Evolutionary conservation across 23 tunicate species (phyloP).

Genomic region (Styela clava): DNA sequence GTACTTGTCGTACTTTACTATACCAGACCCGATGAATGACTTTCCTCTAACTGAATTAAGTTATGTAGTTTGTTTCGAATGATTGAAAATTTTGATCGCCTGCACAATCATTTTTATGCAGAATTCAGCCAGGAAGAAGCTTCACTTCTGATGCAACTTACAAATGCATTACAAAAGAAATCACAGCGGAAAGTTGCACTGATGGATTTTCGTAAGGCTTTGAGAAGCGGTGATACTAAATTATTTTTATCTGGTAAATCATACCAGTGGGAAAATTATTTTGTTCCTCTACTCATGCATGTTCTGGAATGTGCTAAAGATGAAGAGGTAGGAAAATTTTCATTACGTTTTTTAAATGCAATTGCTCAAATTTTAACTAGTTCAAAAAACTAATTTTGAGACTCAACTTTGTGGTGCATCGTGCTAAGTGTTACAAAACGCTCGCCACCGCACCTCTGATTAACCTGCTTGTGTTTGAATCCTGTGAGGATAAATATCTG

Average conservation of each 20-base stretch:
- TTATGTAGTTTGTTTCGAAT: no score
- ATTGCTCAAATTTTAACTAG: constrained; percentile 12
- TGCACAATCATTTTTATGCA: no score
- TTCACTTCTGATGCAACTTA: constrained; percentile 1
- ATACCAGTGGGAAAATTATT: constrained; percentile 20
- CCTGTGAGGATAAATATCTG: no score
- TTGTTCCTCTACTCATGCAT: constrained; percentile 25
- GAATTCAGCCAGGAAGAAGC: constrained; percentile 23
- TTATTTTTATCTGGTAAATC: constrained; percentile 13
- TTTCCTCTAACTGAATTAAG: no score
- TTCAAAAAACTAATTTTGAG: no score
- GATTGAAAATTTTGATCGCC: no score
- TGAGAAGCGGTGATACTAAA: constrained; percentile 17
- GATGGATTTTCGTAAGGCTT: constrained; percentile 7
- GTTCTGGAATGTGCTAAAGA: constrained; percentile 24
- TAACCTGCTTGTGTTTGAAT: no score
- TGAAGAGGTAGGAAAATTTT: constrained; percentile 34
- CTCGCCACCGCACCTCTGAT: no score
- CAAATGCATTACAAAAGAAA: constrained; percentile 11
- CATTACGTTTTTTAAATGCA: neutral
- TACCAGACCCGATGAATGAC: no score
- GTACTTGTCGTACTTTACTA: no score
- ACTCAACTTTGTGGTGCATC: no score
- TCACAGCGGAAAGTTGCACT: constrained; percentile 24
- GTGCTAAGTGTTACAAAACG: no score